Evolutionary conservation across 2,797 vertebrate species (phyloP).

Genomic region (Protonibea diacanthus): DNA sequence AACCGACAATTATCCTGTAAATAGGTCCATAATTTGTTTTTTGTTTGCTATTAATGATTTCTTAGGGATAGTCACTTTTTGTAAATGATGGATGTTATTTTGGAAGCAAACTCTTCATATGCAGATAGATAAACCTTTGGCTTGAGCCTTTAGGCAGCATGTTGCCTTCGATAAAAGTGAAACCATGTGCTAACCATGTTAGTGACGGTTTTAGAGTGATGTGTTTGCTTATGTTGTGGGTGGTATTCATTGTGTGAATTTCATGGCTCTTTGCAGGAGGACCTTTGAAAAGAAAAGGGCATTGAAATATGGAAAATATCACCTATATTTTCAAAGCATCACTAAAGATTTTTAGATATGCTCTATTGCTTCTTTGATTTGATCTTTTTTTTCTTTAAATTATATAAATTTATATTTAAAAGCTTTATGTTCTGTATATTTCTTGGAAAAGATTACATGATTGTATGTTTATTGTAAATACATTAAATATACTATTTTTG

Average conservation of each 20-base stretch:
- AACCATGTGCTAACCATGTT: conserved; percentile 71
- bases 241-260: conserved; percentile 60
- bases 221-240: conserved; percentile 57
- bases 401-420: conserved; percentile 77
- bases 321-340: conserved; percentile 77
- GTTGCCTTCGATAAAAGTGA: conserved; percentile 70
- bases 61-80: conserved; percentile 26
- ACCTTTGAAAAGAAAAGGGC: conserved; percentile 65
- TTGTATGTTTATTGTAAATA: conserved; percentile 86
- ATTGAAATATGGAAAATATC: conserved; percentile 73
- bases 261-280: conserved; percentile 62
- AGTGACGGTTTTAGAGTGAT: conserved; percentile 64
- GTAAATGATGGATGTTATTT: conserved; percentile 48
- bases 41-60: conserved; percentile 42
- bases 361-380: conserved; percentile 70
- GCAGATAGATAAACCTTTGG: conserved; percentile 50
- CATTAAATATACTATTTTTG: conserved; percentile 87
- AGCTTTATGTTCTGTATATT: conserved; percentile 81
- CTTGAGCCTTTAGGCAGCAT: conserved; percentile 76
- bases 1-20: conserved; percentile 51
- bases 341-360: conserved; percentile 68
- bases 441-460: conserved; percentile 80
- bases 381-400: conserved; percentile 57
- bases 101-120: conserved; percentile 74
- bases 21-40: conserved; percentile 53